These are phyloP conservation scores for Esox lucius DNA, from an alignment of 2,797 vertebrate species.

Conservation along the genomic window DNA sequence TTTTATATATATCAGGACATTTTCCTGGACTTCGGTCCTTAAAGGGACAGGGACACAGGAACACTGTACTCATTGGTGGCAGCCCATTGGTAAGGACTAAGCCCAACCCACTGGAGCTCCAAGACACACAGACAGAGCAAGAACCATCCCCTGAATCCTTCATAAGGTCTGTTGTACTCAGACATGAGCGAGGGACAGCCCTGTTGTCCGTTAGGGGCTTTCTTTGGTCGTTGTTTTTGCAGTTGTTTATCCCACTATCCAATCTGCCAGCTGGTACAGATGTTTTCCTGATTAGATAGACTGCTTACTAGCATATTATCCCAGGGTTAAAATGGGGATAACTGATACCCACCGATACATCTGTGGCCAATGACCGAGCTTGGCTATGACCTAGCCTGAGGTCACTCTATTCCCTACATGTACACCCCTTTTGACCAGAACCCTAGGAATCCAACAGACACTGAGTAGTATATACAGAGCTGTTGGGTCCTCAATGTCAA, in stretches of 20 bases:
- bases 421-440: no score
- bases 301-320: constrained; percentile 6
- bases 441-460: no score
- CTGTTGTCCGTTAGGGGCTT: background rate
- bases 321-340: background rate
- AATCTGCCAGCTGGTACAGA: background rate
- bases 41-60: background rate
- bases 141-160: background rate
- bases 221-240: background rate
- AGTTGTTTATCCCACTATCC: background rate
- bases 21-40: background rate
- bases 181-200: background rate
- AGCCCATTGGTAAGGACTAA: no score
- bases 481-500: background rate
- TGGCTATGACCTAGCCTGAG: background rate
- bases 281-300: constrained; percentile 10
- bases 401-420: no score
- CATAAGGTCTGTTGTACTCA: no score
- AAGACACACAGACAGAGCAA: background rate
- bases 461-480: no score
- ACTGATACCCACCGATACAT: background rate
- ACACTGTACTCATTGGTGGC: no score
- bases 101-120: no score
- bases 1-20: no score
- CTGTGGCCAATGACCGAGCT: background rate